Evolutionary conservation across 2,113 vertebrate genomes (phyloP), one percentile per base, ranked within the genome.

Genomic region (Chascanopsetta lugubris): DNA sequence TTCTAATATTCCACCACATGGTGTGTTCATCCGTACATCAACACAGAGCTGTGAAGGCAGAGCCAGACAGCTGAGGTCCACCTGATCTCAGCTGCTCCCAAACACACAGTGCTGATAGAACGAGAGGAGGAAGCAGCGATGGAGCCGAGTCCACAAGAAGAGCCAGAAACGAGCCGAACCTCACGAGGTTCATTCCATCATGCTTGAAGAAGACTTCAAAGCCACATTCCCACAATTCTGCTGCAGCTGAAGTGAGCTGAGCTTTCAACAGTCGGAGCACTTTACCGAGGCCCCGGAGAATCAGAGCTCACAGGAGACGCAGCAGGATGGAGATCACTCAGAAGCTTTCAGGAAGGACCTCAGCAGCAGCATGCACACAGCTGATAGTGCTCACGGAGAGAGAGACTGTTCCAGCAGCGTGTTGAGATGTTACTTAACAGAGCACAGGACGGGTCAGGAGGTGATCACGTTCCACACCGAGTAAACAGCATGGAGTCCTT

Each of bases 171-270:
- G 22, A 6, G 2, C 13, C 47, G 34, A 69, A 59, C 46, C 69
- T 79, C 69, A 43, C 30, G 38, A 72, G 55, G 62, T 63, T 47
- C 43, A 43, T 64, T 79, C 80, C 38, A 62, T 49, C 25, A 72
- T 45, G 76, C 80, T 74, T 78, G 61, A 80, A 76, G 69, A 71
- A 61, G 3, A 53, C 68, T 67, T 79, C 61, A 65, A 79, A 80
- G 47, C 20, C 32, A 55, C 26, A 54, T 27, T 69, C 38, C 61
- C 43, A 38, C 46, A 26, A 67, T 69, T 77, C 63, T 53, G 49
- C 36, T 74, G 58, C 58, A 75, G 72, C 51, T 69, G 58, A 78
- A 62, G 58, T 43, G 63, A 45, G 61, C 61, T 43, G 63, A 45
- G 61, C 72, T 85, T 80, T 81, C 49, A 83, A 79, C 61, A 75